Conservation (phyloP, 2,797 vertebrate species). For the Acanthiza pusilla region DNA sequence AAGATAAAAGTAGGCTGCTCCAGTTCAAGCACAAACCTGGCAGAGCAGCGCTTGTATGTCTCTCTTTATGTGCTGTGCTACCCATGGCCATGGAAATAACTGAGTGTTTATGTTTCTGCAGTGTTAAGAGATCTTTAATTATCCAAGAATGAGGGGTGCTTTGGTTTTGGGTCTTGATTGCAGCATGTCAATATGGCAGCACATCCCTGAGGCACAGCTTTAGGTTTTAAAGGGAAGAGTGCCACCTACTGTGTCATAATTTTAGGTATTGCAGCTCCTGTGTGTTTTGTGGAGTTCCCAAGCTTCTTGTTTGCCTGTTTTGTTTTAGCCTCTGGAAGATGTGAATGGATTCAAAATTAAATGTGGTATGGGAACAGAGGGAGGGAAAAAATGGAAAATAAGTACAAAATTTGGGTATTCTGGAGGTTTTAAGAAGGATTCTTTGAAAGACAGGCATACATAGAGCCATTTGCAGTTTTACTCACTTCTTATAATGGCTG, state of each 20-base stretch:
- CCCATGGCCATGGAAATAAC: not conserved
- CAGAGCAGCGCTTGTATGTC: not conserved
- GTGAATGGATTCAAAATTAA: not conserved
- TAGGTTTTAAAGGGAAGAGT: conserved; percentile 42
- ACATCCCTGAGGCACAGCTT: not conserved
- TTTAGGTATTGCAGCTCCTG: not conserved
- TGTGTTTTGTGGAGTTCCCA: not conserved
- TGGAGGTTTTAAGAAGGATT: not conserved
- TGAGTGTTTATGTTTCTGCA: not conserved
- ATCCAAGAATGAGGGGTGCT: not conserved
- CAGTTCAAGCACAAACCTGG: not conserved
- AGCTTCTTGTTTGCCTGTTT: not conserved
- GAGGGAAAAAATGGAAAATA: not conserved
- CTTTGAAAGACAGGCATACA: not conserved
- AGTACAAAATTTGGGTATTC: not conserved
- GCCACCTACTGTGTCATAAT: conserved; percentile 33
- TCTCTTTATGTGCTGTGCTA: not conserved
- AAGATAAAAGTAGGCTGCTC: not conserved
- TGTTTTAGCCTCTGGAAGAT: not conserved
- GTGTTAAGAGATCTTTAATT: not conserved
- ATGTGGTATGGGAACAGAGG: not conserved
- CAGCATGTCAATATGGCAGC: conserved; percentile 4
- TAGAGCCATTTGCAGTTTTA: not conserved
- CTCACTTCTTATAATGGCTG: not conserved
- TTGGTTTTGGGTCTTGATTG: not conserved